Percentiles rank a stretch among this genome's conserved stretches.
These are phyloP conservation scores for Suncus etruscus DNA, from an alignment of 2,113 vertebrate species.

Conservation along the genomic window DNA sequence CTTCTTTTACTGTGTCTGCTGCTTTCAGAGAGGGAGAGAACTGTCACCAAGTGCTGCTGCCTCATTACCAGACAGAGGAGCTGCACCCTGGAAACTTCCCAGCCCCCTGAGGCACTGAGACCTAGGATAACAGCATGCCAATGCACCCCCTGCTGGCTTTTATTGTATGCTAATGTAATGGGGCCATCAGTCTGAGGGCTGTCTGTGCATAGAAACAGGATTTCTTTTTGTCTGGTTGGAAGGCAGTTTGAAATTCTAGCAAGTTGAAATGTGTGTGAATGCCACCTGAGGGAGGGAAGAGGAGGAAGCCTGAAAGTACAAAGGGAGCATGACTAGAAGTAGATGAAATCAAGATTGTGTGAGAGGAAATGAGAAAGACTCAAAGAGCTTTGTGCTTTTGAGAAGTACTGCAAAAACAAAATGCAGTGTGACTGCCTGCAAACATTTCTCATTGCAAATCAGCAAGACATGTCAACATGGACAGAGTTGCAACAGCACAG, in stretches of 20 bases:
- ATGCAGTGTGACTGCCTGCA: background rate
- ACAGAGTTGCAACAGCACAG: background rate
- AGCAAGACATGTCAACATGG: background rate
- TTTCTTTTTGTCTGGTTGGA: slow-evolving; percentile 81
- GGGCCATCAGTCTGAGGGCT: slow-evolving; percentile 78
- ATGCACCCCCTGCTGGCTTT: slow-evolving; percentile 78
- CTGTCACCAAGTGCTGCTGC: slow-evolving; percentile 68
- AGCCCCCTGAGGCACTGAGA: slow-evolving; percentile 71
- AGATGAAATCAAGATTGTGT: slow-evolving; percentile 28
- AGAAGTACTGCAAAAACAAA: slow-evolving; percentile 52
- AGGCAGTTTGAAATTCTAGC: slow-evolving; percentile 69
- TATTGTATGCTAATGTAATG: slow-evolving; percentile 84
- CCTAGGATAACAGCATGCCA: slow-evolving; percentile 63
- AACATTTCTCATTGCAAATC: background rate
- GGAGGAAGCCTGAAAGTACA: background rate
- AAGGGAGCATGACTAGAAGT: background rate
- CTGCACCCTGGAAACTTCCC: slow-evolving; percentile 53
- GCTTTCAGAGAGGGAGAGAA: slow-evolving; percentile 20
- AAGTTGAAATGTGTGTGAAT: slow-evolving; percentile 57
- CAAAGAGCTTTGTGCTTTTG: slow-evolving; percentile 37
- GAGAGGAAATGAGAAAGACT: slow-evolving; percentile 23
- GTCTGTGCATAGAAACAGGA: slow-evolving; percentile 75
- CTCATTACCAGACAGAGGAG: slow-evolving; percentile 73
- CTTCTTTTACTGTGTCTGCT: slow-evolving; percentile 1
- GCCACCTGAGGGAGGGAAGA: background rate